Conservation (phyloP, 2,113 vertebrate species). For the Myodes glareolus region DNA sequence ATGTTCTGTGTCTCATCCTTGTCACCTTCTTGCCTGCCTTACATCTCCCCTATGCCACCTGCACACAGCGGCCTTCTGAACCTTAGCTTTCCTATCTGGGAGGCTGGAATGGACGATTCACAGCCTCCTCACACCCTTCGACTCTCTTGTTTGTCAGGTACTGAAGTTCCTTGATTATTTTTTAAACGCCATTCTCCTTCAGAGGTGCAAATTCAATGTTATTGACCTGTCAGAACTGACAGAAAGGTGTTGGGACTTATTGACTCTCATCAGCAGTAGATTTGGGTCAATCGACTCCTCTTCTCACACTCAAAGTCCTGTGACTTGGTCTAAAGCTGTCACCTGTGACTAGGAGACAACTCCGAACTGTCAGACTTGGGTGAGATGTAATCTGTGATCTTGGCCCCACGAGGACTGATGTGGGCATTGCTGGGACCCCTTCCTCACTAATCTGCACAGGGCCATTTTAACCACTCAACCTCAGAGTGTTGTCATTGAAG, state of each 20-base stretch:
- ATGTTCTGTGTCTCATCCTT: background rate
- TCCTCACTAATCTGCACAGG: background rate
- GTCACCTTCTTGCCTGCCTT: background rate
- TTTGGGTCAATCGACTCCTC: background rate
- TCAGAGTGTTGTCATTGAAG: too few species aligned
- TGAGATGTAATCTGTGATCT: background rate
- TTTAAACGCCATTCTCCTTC: conserved; percentile 5
- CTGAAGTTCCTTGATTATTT: conserved; percentile 38
- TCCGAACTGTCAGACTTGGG: background rate
- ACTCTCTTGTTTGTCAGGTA: background rate
- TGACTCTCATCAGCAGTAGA: background rate
- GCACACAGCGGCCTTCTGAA: background rate
- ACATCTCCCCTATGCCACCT: rapidly evolving
- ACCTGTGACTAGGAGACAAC: background rate
- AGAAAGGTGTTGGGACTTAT: conserved; percentile 4
- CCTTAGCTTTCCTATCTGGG: background rate
- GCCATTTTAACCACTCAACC: background rate
- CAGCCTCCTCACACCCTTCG: conserved; percentile 1
- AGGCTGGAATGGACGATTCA: conserved; percentile 27
- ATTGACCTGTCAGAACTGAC: conserved; percentile 57
- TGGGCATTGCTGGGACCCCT: background rate
- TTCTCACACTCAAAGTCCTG: background rate
- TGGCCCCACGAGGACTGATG: background rate
- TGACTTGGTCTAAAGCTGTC: background rate
- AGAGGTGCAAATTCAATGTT: conserved; percentile 53